A percentile compares a stretch with the other conserved stretches of the same genome.
These are phyloP conservation scores for Bugula neritina DNA, from an alignment of 2,888 invertebrate species.

Conservation along the genomic window DNA sequence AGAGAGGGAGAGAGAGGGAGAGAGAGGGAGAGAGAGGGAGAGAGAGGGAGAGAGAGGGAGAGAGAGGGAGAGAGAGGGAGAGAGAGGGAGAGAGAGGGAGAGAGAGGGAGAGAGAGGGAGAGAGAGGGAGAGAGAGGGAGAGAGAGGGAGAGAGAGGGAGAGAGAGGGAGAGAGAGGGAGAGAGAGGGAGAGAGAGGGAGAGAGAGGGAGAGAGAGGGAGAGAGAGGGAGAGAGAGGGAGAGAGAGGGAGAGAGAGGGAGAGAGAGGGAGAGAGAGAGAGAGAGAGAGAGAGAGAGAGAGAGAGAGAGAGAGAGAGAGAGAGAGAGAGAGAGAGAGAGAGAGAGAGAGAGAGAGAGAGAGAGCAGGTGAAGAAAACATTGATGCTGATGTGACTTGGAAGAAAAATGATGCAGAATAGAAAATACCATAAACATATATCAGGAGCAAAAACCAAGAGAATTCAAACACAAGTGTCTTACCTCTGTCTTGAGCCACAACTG, in stretches of 20 bases:
- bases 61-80: no score
- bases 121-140: constrained; percentile 24
- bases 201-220: constrained; percentile 19
- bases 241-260: constrained; percentile 20
- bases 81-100: no score
- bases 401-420: no score
- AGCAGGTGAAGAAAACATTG: neutral
- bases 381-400: neutral
- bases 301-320: constrained; percentile 7
- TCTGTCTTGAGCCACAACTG: constrained; percentile 7
- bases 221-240: constrained; percentile 24
- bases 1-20: no score
- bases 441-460: no score
- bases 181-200: constrained; percentile 19
- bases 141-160: constrained; percentile 24
- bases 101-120: no score
- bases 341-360: constrained; percentile 25
- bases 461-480: neutral
- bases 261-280: constrained; percentile 17
- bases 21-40: no score
- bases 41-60: no score
- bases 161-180: constrained; percentile 25
- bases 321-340: constrained; percentile 25
- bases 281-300: constrained; percentile 5
- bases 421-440: no score